Conservation (phyloP, 2,888 invertebrate genomes). For the Papilio protenor region DNA sequence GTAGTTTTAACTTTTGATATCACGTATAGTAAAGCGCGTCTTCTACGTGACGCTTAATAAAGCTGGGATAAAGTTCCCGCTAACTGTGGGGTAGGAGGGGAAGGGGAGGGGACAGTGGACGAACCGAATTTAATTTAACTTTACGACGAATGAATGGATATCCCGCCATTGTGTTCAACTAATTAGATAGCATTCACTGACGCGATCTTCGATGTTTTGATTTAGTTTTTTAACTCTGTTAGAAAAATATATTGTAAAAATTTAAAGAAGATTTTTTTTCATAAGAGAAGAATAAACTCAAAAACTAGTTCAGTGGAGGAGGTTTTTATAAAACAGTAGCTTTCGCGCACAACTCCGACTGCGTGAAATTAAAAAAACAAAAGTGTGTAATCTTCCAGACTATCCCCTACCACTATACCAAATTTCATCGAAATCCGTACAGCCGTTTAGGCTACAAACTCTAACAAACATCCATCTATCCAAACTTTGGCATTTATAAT, state of each 20-base stretch:
- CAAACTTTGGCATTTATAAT: no score
- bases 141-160: conserved; percentile 28
- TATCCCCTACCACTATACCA: no score
- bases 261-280: background rate
- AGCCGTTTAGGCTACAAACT: no score
- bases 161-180: conserved; percentile 12
- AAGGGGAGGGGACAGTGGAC: conserved; percentile 8
- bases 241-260: background rate
- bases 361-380: no score
- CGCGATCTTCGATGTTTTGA: conserved; percentile 5
- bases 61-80: conserved; percentile 19
- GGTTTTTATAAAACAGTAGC: no score
- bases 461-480: no score
- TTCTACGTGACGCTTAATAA: conserved; percentile 21
- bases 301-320: no score
- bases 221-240: background rate
- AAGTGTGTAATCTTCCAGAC: no score
- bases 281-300: no score
- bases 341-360: no score
- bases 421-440: no score
- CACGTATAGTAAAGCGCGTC: background rate
- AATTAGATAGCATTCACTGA: conserved; percentile 15
- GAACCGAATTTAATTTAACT: conserved; percentile 32
- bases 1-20: background rate
- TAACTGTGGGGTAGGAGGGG: background rate